Evolutionary conservation across 2,113 vertebrate genomes (phyloP).

Genomic region (Sinocyclocheilus rhinocerous): DNA sequence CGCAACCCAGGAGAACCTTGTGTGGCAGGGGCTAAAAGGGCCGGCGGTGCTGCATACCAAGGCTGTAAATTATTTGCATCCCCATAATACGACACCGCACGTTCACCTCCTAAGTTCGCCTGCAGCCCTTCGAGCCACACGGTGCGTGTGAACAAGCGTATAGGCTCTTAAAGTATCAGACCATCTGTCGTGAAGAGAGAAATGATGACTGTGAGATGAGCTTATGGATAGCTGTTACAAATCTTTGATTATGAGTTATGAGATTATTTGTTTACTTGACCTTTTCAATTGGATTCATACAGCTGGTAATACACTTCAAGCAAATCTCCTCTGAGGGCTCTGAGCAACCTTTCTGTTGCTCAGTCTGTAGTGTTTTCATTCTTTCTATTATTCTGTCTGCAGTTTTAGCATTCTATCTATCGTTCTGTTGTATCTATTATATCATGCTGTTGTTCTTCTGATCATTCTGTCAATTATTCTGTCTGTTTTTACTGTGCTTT

Average conservation of each 20-base stretch:
- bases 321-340: conserved; percentile 29
- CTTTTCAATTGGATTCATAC: conserved; percentile 41
- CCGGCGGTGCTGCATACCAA: conserved; percentile 28
- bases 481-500: too few species aligned
- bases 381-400: too few species aligned
- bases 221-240: conserved; percentile 45
- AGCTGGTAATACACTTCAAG: conserved; percentile 23
- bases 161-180: conserved; percentile 22
- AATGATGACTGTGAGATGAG: conserved; percentile 14
- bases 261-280: conserved; percentile 54
- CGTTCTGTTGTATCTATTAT: not conserved
- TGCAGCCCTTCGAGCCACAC: conserved; percentile 7
- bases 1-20: conserved; percentile 14
- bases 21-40: conserved; percentile 27
- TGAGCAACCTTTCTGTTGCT: not conserved
- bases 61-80: conserved; percentile 49
- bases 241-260: conserved; percentile 51
- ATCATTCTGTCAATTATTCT: too few species aligned
- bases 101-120: conserved; percentile 17
- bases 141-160: not conserved
- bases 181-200: not conserved
- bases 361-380: too few species aligned
- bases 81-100: conserved; percentile 19
- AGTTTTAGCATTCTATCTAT: not conserved
- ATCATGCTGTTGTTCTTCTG: too few species aligned